Evolutionary conservation across 2,888 invertebrate species (phyloP).

Genomic region (Nineta flava): DNA sequence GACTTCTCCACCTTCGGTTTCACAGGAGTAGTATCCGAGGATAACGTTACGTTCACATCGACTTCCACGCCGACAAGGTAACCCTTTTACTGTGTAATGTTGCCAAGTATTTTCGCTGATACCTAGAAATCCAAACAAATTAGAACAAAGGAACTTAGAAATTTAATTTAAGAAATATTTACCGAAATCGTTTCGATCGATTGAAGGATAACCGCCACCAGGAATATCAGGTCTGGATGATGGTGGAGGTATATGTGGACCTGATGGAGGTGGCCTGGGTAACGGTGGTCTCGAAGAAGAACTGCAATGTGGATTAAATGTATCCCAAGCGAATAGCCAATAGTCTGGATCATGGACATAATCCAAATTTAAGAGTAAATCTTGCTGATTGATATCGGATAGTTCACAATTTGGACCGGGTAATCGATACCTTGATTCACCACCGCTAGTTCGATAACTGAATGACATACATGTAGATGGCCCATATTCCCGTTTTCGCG

Average conservation of each 20-base stretch:
- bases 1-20: slow-evolving; percentile 51
- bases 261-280: neutral
- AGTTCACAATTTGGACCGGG: slow-evolving; percentile 50
- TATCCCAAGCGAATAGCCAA: slow-evolving; percentile 64
- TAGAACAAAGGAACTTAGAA: slow-evolving; percentile 6
- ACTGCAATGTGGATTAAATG: slow-evolving; percentile 53
- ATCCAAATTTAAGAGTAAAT: slow-evolving; percentile 55
- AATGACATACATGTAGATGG: slow-evolving; percentile 60
- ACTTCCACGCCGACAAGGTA: slow-evolving; percentile 52
- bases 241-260: slow-evolving; percentile 4
- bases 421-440: slow-evolving; percentile 16
- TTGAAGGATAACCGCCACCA: neutral
- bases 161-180: neutral
- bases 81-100: slow-evolving; percentile 67
- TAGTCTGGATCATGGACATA: slow-evolving; percentile 51
- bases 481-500: slow-evolving; percentile 33
- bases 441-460: slow-evolving; percentile 39
- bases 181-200: neutral
- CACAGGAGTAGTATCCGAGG: slow-evolving; percentile 73
- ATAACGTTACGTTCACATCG: slow-evolving; percentile 54
- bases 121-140: too few species aligned
- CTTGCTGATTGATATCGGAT: slow-evolving; percentile 62
- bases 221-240: slow-evolving; percentile 8
- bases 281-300: slow-evolving; percentile 11
- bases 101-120: slow-evolving; percentile 43